These are phyloP conservation scores for Vireo altiloquus DNA, from an alignment of 2,113 vertebrate species.

Conservation along the genomic window DNA sequence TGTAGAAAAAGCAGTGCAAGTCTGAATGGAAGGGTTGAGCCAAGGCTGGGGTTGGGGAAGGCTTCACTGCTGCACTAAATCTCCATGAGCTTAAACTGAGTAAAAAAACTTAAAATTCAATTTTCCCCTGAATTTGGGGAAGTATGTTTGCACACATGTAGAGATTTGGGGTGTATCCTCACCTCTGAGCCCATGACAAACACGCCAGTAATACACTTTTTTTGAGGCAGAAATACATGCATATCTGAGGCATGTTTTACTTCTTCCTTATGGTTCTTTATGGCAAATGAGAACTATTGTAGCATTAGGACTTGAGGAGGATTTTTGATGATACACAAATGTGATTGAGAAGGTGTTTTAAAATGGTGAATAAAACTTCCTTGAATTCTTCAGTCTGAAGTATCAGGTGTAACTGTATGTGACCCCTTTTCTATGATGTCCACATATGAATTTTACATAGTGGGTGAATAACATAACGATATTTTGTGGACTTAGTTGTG, in stretches of 20 bases:
- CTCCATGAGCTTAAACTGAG: neutral
- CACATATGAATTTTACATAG: fast-evolving
- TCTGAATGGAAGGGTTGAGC: neutral
- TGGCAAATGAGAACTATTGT: neutral
- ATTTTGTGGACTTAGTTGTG: neutral
- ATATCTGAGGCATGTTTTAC: neutral
- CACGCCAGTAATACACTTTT: fast-evolving
- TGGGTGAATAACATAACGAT: neutral
- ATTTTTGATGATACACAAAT: neutral
- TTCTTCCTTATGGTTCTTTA: neutral
- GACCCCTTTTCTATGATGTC: neutral
- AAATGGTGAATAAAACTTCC: neutral
- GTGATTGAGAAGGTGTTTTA: neutral
- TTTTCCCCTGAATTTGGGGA: neutral
- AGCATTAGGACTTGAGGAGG: neutral
- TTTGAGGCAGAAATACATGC: neutral
- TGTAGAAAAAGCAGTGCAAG: neutral
- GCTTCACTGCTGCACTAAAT: neutral
- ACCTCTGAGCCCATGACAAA: fast-evolving
- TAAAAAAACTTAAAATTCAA: neutral
- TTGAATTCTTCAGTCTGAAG: neutral
- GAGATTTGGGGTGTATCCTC: neutral
- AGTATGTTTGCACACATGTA: neutral
- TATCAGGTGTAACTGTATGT: neutral
- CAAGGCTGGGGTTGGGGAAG: neutral